Base-by-base conservation (phyloP, 2,113 vertebrate genomes). In the Myotis lucifugus region DNA sequence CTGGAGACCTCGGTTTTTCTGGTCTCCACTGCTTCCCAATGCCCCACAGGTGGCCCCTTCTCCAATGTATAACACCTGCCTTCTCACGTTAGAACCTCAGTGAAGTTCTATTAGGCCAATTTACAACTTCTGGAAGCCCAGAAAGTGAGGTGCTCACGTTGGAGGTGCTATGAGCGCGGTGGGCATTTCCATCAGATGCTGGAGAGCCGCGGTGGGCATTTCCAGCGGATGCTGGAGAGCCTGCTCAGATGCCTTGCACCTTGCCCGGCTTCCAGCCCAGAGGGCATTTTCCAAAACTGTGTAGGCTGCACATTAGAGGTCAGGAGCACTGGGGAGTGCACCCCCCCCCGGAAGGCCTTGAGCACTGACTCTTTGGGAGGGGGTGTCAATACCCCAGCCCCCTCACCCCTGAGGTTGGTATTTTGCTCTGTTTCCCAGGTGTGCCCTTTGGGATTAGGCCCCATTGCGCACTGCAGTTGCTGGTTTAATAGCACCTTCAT, bases 211-310 rank as follows among this genome's bases (percentile, higher is more conserved):
- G 13, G 10, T 17, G 42, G 42, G 18, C 25, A n/a, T 77, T 40
- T 52, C n/a, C 13, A 34, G 3, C 37, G 4, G 37, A 37, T 37
- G 37, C 42, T 27, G 23, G 29, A 2, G 7, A 92, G 70, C 27
- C 46, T 27, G 0, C 6, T 15, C 56, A 14, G 32, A 9, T 1
- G 5, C 3, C 50, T 23, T 4, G 0, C 4, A 8, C 37, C 27
- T 21, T 13, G 21, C 1, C 0, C 5, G 67, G 2, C 3, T 14
- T 73, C 54, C 9, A 19, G 19, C 9, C 29, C 10, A 6, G 8
- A 48, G 48, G 56, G 15, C 2, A 42, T 19, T 46, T 52, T 3
- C 40, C 25, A 81, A 48, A 92, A 67, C 18, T 0, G 2, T 15
- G 11, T 5, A 18, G 82, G 12, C 15, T 25, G 37, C 0, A 25